phyloP scores from a whole-genome alignment of 1,140 invertebrate genomes.

The Lamellibrachia luymesi region DNA sequence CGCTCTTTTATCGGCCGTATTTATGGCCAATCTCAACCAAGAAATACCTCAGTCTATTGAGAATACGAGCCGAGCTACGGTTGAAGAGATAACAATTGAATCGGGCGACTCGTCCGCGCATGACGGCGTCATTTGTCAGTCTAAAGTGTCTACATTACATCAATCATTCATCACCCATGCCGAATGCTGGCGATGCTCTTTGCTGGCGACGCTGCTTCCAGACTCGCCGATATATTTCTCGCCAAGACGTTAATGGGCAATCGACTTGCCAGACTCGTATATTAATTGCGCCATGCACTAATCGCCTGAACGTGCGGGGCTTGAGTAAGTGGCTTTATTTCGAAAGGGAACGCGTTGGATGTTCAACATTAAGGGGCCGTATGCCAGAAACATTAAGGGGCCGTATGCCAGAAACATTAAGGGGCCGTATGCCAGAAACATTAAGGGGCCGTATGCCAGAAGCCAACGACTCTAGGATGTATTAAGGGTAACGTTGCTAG shows the following conservation, averaged over 20 bases:
- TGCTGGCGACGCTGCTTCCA: neutral
- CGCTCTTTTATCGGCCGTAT: no score
- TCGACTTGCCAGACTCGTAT: neutral
- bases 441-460: neutral
- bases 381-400: neutral
- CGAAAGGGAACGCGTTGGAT: neutral
- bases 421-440: neutral
- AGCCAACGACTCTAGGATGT: no score
- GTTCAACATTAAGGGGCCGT: neutral
- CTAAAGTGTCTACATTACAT: neutral
- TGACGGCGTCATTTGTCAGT: neutral
- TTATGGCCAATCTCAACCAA: no score
- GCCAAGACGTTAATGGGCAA: neutral
- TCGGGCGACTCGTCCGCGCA: neutral
- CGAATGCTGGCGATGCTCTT: neutral
- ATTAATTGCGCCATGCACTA: neutral
- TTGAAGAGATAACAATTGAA: neutral
- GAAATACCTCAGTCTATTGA: neutral
- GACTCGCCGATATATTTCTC: neutral
- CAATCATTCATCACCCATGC: neutral
- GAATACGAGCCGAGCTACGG: neutral
- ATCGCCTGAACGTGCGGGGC: neutral
- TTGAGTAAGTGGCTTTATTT: neutral
- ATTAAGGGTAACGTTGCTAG: neutral
- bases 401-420: neutral